These are phyloP conservation scores for Trypoxylus dichotomus DNA, from an alignment of 1,140 invertebrate genomes.

Conservation along the genomic window DNA sequence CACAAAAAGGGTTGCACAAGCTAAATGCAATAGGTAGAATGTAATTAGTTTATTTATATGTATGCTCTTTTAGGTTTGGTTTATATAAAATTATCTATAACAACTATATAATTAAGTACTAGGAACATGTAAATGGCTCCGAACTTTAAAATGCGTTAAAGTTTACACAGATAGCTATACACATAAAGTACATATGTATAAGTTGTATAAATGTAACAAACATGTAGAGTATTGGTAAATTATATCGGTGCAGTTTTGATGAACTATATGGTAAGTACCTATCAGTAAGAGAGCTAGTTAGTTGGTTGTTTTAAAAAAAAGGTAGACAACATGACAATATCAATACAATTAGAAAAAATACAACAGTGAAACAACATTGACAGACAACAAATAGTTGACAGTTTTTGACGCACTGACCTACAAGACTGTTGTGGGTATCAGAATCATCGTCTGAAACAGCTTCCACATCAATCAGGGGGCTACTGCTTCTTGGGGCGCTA, in stretches of 20 bases:
- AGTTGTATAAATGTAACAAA: background rate
- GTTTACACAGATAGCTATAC: background rate
- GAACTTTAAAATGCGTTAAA: background rate
- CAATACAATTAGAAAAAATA: constrained; percentile 30
- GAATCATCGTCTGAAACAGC: constrained; percentile 69
- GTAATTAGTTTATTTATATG: background rate
- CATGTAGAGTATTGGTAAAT: background rate
- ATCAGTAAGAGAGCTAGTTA: background rate
- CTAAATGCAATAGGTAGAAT: background rate
- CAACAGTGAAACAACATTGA: constrained; percentile 55
- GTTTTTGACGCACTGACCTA: constrained; percentile 38
- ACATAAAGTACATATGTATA: background rate
- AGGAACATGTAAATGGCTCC: background rate
- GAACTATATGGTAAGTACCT: background rate
- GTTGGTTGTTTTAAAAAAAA: background rate
- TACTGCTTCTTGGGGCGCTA: constrained; percentile 61
- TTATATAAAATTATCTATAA: background rate
- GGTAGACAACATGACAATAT: background rate
- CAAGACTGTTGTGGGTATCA: constrained; percentile 57
- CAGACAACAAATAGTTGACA: constrained; percentile 53
- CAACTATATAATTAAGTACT: background rate
- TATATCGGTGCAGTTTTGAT: background rate
- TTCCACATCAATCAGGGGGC: constrained; percentile 77
- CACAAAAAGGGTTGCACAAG: background rate
- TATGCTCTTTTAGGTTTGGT: constrained; percentile 2